These are phyloP conservation scores for Drosophila bifasciata DNA, from an alignment of 1,140 invertebrate species.

Conservation along the genomic window DNA sequence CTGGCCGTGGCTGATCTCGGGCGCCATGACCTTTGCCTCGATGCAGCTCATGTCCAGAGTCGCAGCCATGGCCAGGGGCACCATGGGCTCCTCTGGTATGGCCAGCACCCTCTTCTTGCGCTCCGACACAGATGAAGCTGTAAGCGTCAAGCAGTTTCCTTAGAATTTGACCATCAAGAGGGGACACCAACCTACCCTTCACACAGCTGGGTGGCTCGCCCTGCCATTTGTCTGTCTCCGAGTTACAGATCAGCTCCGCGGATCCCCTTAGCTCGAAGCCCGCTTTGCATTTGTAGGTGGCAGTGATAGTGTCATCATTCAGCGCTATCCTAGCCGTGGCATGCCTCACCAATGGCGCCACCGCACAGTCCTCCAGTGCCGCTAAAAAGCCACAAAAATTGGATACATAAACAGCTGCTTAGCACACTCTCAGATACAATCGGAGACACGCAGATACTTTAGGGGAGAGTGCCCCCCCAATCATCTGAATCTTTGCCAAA, in stretches of 20 bases:
- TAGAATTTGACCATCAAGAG: no score
- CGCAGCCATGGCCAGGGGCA: constrained; percentile 40
- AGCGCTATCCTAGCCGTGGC: constrained; percentile 38
- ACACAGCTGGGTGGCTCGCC: constrained; percentile 64
- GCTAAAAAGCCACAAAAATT: constrained; percentile 6
- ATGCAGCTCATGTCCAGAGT: constrained; percentile 74
- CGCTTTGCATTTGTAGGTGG: constrained; percentile 58
- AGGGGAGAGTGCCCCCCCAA: no score
- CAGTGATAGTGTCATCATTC: constrained; percentile 48
- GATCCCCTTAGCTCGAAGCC: constrained; percentile 61
- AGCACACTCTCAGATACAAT: not conserved
- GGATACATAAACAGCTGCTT: constrained; percentile 33
- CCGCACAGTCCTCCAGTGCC: constrained; percentile 54
- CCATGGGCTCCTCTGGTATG: constrained; percentile 62
- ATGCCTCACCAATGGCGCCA: constrained; percentile 54
- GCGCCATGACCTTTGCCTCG: constrained; percentile 63
- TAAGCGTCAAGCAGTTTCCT: not conserved
- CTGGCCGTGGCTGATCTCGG: constrained; percentile 67
- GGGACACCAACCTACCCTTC: constrained; percentile 23
- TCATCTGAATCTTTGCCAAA: constrained; percentile 48
- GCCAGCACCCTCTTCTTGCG: constrained; percentile 51
- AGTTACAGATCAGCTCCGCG: constrained; percentile 50
- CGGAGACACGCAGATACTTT: constrained; percentile 4
- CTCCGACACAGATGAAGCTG: constrained; percentile 26
- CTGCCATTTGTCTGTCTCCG: constrained; percentile 74